Evolutionary conservation across 2,888 invertebrate genomes (phyloP).

Genomic region (Melinaea menophilus): DNA sequence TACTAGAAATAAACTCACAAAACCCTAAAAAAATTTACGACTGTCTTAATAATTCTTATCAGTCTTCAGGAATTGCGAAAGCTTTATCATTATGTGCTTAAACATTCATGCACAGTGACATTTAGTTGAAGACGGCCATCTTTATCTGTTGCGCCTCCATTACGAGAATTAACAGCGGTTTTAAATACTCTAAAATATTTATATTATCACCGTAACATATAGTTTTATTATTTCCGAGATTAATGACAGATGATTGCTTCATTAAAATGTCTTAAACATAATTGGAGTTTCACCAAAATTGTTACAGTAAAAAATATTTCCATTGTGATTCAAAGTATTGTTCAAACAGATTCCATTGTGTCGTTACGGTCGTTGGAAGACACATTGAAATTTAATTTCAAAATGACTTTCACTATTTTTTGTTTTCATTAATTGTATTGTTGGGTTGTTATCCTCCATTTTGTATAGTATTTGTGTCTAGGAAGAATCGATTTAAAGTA

Average conservation of each 20-base stretch:
- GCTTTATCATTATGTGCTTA: too few relatives aligned
- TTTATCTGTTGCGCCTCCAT: conserved; percentile 11
- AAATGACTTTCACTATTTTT: conserved; percentile 18
- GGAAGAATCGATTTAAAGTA: too few relatives aligned
- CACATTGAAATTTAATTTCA: conserved; percentile 17
- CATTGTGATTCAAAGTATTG: conserved; percentile 3
- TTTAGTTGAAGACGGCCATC: background rate
- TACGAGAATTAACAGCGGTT: conserved; percentile 10
- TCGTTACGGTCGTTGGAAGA: conserved; percentile 18
- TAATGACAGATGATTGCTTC: conserved; percentile 5
- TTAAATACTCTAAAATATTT: conserved; percentile 13
- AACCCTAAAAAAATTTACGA: too few relatives aligned
- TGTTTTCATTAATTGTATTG: too few relatives aligned
- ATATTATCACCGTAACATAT: conserved; percentile 10
- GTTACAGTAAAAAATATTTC: background rate
- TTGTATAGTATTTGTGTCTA: too few relatives aligned
- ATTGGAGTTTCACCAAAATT: too few relatives aligned
- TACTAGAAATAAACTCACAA: too few relatives aligned
- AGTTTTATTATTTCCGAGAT: conserved; percentile 21
- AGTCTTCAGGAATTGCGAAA: too few relatives aligned
- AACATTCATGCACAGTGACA: too few relatives aligned
- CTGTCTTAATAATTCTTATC: too few relatives aligned
- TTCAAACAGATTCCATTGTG: conserved; percentile 18
- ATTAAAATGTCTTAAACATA: background rate
- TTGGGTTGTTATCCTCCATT: too few relatives aligned